Evolutionary conservation across 2,113 vertebrate species (phyloP).

Genomic region (Xiphophorus couchianus): DNA sequence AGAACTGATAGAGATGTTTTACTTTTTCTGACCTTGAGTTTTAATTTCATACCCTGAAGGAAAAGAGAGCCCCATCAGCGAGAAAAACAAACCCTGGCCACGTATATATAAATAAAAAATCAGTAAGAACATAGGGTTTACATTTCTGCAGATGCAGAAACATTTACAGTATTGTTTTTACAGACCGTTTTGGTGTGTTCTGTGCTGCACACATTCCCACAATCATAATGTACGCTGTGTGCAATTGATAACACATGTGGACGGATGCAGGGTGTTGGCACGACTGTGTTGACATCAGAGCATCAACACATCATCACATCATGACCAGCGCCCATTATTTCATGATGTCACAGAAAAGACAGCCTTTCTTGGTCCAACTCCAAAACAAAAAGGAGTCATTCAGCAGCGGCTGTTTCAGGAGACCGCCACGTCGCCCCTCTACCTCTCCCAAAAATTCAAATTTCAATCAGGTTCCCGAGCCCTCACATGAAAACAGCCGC

Average conservation of each 20-base stretch:
- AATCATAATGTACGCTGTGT: slow-evolving; percentile 8
- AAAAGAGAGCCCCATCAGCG: too few species aligned
- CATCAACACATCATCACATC: slow-evolving; percentile 45
- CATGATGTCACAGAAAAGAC: slow-evolving; percentile 54
- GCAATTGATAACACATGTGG: slow-evolving; percentile 56
- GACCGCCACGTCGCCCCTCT: slow-evolving; percentile 32
- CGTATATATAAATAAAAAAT: too few species aligned
- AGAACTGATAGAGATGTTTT: not conserved
- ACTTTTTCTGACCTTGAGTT: too few species aligned
- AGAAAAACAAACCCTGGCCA: too few species aligned
- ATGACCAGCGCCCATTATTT: slow-evolving; percentile 43
- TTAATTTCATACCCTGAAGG: too few species aligned
- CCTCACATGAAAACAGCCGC: not conserved
- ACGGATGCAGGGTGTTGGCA: slow-evolving; percentile 46
- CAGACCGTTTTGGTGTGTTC: slow-evolving; percentile 3
- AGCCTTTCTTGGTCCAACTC: slow-evolving; percentile 47
- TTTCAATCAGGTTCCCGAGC: slow-evolving; percentile 5
- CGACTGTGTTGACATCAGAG: slow-evolving; percentile 32
- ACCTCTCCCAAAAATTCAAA: slow-evolving; percentile 12
- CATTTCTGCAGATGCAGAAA: too few species aligned
- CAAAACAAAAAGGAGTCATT: slow-evolving; percentile 26
- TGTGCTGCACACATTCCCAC: slow-evolving; percentile 21
- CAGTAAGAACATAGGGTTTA: too few species aligned
- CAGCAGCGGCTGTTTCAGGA: slow-evolving; percentile 80
- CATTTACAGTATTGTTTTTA: too few species aligned